Evolutionary conservation across 1,140 invertebrate genomes (phyloP).

Genomic region (Brachionus manjavacas): DNA sequence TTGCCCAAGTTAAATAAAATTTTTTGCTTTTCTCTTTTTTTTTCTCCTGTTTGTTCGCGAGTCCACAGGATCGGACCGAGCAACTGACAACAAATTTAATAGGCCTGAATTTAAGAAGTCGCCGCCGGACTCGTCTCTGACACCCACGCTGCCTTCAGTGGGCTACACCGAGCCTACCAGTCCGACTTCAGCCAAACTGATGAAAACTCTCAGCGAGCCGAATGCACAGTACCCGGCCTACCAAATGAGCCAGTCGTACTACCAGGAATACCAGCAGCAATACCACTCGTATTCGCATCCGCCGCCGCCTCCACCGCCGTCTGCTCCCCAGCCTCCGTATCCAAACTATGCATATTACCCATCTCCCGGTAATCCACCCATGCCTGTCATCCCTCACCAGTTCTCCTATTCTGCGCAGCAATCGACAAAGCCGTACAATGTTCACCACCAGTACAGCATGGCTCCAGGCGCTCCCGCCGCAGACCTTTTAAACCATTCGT

Average conservation of each 20-base stretch:
- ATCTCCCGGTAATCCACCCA: not conserved
- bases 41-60: no score
- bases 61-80: not conserved
- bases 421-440: conserved; percentile 25
- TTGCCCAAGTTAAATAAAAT: not conserved
- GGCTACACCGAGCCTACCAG: not conserved
- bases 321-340: conserved; percentile 24
- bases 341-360: conserved; percentile 27
- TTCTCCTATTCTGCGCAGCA: conserved; percentile 25
- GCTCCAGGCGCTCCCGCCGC: not conserved
- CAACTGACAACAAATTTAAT: not conserved
- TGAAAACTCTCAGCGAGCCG: conserved; percentile 8
- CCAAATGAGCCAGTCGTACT: not conserved
- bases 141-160: not conserved
- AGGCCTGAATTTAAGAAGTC: not conserved
- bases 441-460: not conserved
- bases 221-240: not conserved
- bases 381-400: not conserved
- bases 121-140: not conserved
- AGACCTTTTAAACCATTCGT: not conserved
- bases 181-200: conserved; percentile 21
- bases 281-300: conserved; percentile 16
- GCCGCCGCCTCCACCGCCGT: conserved; percentile 33
- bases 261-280: not conserved
- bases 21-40: not conserved